Evolutionary conservation across 2,888 invertebrate species (phyloP).

Genomic region (Diarsia rubi): DNA sequence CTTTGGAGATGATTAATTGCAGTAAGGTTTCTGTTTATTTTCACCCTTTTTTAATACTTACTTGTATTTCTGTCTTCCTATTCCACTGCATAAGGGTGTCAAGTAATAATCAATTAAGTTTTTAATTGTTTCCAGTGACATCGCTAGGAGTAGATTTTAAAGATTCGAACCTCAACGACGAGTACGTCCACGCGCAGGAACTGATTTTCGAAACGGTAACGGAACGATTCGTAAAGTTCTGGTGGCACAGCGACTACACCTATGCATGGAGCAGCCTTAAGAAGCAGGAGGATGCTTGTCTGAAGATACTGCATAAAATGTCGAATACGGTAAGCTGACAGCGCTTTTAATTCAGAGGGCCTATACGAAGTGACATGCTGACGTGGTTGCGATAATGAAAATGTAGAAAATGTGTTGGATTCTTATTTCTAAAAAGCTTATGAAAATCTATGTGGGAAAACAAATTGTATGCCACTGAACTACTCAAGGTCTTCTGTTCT

Average conservation of each 20-base stretch:
- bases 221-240: background rate
- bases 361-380: background rate
- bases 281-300: background rate
- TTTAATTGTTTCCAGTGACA: background rate
- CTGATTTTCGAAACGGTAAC: background rate
- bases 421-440: background rate
- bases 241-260: constrained; percentile 2
- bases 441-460: background rate
- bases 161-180: background rate
- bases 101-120: background rate
- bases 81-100: background rate
- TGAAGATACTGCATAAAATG: constrained; percentile 7
- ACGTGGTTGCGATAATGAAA: background rate
- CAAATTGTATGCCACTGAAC: background rate
- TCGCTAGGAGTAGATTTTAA: background rate
- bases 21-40: background rate
- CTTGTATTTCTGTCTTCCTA: background rate
- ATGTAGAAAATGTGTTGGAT: background rate
- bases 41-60: background rate
- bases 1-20: too few species aligned
- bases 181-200: background rate
- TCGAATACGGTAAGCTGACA: background rate
- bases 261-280: constrained; percentile 1
- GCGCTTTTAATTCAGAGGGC: background rate
- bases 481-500: background rate